A percentile compares a stretch with the other conserved stretches of the same genome.
phyloP scores from a whole-genome alignment of 1,140 invertebrate genomes.

The Linepithema humile region DNA sequence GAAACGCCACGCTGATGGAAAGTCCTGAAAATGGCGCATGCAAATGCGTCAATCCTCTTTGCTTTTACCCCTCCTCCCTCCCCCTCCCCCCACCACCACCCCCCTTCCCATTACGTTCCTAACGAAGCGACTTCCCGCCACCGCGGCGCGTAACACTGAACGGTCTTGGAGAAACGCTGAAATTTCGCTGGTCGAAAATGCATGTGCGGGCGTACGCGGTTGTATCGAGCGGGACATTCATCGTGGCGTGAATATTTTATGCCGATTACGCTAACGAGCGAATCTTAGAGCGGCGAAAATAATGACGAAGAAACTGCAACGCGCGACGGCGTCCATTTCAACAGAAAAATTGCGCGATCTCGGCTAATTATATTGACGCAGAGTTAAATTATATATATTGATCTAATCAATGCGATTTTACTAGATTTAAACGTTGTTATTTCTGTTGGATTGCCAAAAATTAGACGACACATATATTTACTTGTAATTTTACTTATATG shows the following conservation, averaged over 20 bases:
- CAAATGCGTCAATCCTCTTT: conserved; percentile 27
- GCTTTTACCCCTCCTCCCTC: no score
- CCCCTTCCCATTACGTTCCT: not conserved
- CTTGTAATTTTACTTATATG: not conserved
- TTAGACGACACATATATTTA: no score
- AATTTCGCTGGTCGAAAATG: conserved; percentile 43
- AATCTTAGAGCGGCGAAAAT: conserved; percentile 40
- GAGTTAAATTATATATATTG: not conserved
- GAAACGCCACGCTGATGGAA: conserved; percentile 19
- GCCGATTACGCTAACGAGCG: conserved; percentile 51
- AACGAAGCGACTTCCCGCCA: conserved; percentile 41
- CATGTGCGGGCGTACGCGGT: conserved; percentile 16
- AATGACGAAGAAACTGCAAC: conserved; percentile 13
- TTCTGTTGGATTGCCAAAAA: not conserved
- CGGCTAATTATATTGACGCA: not conserved
- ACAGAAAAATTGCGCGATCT: not conserved
- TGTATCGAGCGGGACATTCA: conserved; percentile 52
- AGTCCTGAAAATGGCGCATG: conserved; percentile 39
- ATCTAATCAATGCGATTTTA: not conserved
- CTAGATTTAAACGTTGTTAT: not conserved
- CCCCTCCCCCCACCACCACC: not conserved
- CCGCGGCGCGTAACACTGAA: conserved; percentile 30
- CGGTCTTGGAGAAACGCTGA: conserved; percentile 40
- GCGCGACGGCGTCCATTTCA: not conserved
- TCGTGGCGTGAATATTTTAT: conserved; percentile 67